Evolutionary conservation across 2,113 vertebrate genomes (phyloP), one percentile per base, ranked within the genome.

Genomic region (Turnix velox): DNA sequence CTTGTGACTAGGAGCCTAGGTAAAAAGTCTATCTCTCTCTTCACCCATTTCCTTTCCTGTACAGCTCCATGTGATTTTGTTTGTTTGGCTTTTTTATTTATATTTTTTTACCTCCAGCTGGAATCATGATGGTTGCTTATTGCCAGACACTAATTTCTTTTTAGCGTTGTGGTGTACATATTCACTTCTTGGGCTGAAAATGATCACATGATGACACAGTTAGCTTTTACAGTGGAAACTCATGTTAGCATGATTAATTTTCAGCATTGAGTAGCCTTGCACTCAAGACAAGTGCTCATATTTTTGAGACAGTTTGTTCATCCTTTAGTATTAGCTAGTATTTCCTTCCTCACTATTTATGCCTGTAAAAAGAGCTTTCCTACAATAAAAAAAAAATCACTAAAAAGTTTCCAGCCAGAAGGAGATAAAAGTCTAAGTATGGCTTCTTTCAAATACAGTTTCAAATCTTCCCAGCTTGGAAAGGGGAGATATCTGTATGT

Each of bases 211-310:
- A 37, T n/a, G 27, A 59, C 57, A 74, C 18, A 67, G 66, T 91
- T 92, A 86, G 65, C 27, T 87, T 89, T 93, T 95, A 62, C 18
- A 76, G 81, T 25, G 30, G n/a, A 82, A n/a, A n/a, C 12, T 95
- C 30, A 87, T 30, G 58, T 61, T 75, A 62, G 13, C 35, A 28
- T 66, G 63, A 91, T 83, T 91, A 54, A 84, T 92, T 92, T 88
- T 85, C 13, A 9, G 7, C 42, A 66, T 25, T 58, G 80, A 71
- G 79, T 30, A 65, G 25, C 28, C 35, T 39, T 42, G 33, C 71
- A 51, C n/a, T 66, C 58, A 69, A 58, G 28, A 15, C 46, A 89
- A 46, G 35, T 58, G 27, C 63, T 92, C 14, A 12, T 62, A 54
- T 58, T 80, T 95, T 73, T 84, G 49, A 82, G 62, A 57, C 35